Base-by-base conservation (phyloP, 2,888 invertebrate genomes). In the Alloplasta piceator region DNA sequence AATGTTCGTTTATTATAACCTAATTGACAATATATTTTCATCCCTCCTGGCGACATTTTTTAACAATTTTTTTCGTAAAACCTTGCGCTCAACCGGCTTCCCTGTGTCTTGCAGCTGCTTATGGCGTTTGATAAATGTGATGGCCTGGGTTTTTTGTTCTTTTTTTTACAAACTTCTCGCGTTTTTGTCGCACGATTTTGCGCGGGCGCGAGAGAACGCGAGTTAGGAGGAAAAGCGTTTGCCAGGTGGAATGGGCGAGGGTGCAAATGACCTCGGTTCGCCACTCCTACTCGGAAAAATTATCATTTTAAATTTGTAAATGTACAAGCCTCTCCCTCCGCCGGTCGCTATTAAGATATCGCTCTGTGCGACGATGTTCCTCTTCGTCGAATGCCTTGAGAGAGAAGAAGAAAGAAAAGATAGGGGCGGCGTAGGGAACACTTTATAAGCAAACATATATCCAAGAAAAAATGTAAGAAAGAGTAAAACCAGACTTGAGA, bases 271-370 rank as follows among this genome's bases (percentile, higher is more conserved):
- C 85, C 86, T 83, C 84, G 82, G 85, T 82, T 85, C 73, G 85
- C 87, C 86, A 85, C 86, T 85, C 85, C 86, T 86, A 83, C 83
- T 43, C 56, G 72, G 63, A 82, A 72, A 85, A 89, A 88, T 89
- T 88, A 89, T 89, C 88, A 88, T 89, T 88, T 88, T 87, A 87
- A 89, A 88, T 89, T 89, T 89, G 87, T 86, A 88, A 89, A 89
- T 88, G 88, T 88, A 87, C 85, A 87, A 84, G 85, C 82, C 85
- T 10, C 61, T 41, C 39, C 12, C 16, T 14, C 60, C 50, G 85
- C 83, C 78, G 82, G 74, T 78, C 77, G 84, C 86, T 86, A 88
- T 89, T 87, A 87, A 85, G 83, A 85, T 82, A 82, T 76, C 82
- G 67, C 67, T 82, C 39, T 50, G 72, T 70, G 63, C 48, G 60